phyloP scores from a whole-genome alignment of 2,113 vertebrate genomes.

The Triplophysa siluroides region DNA sequence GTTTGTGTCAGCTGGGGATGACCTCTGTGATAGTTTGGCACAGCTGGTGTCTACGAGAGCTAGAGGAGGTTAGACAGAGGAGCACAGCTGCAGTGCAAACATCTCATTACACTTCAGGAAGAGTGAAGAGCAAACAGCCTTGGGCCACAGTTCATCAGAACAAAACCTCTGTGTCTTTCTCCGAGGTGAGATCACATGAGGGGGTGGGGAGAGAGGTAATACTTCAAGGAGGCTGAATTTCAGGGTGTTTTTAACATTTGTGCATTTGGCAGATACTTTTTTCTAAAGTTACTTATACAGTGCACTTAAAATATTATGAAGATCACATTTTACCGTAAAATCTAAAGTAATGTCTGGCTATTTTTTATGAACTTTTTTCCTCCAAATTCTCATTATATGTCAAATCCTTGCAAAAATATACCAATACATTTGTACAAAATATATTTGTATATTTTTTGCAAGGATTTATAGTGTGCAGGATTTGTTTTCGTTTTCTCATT shows the following conservation, averaged over 20 bases:
- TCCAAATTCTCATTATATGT: no score
- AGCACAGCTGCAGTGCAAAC: slow-evolving; percentile 68
- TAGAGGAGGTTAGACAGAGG: slow-evolving; percentile 53
- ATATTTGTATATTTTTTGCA: no score
- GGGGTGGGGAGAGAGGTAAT: neutral
- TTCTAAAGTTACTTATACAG: no score
- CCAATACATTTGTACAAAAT: no score
- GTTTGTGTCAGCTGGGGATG: slow-evolving; percentile 82
- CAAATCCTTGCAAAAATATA: no score
- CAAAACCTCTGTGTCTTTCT: slow-evolving; percentile 6
- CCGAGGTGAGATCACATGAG: neutral
- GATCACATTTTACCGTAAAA: neutral
- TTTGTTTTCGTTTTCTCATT: no score
- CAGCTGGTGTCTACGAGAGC: slow-evolving; percentile 79
- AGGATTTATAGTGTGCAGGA: no score
- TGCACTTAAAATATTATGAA: neutral
- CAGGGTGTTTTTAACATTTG: neutral
- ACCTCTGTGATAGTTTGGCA: slow-evolving; percentile 81
- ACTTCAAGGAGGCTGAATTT: neutral
- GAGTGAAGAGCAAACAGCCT: slow-evolving; percentile 32
- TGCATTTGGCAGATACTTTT: no score
- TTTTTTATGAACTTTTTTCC: no score
- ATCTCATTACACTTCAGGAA: slow-evolving; percentile 42
- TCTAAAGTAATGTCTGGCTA: neutral
- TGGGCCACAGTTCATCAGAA: slow-evolving; percentile 42